phyloP scores from a whole-genome alignment of 35 echinoderm and acorn worm genomes.

The Hemicentrotus pulcherrimus region DNA sequence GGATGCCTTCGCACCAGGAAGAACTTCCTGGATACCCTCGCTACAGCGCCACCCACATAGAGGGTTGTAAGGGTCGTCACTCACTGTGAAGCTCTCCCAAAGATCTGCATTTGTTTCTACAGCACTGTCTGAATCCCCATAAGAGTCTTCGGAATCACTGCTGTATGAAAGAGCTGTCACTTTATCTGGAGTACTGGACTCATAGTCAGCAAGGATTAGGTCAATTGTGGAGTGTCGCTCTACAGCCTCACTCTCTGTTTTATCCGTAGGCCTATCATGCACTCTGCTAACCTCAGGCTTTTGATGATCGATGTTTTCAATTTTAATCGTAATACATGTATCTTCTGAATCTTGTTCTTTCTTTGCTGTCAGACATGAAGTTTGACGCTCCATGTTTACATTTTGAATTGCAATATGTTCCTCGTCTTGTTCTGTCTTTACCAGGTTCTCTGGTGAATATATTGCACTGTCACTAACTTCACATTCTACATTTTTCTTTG shows the following conservation, averaged over 20 bases:
- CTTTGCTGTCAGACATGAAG: not conserved
- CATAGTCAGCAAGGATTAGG: not conserved
- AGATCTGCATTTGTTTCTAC: conserved; percentile 35
- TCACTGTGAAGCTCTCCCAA: conserved; percentile 12
- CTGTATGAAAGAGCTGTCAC: not conserved
- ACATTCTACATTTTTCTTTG: not conserved
- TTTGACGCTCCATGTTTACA: not conserved
- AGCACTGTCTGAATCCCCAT: not conserved
- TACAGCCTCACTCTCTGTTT: not conserved
- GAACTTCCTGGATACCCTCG: not conserved
- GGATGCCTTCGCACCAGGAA: not conserved
- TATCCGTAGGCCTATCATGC: not conserved
- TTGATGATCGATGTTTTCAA: not conserved
- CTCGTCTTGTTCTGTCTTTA: not conserved
- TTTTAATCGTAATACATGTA: not conserved
- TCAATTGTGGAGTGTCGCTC: conserved; percentile 11
- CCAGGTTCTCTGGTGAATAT: not conserved
- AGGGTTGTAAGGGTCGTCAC: conserved; percentile 37
- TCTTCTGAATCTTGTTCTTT: not conserved
- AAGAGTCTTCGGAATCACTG: not conserved
- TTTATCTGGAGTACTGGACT: not conserved
- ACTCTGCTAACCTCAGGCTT: not conserved
- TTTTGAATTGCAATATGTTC: not conserved
- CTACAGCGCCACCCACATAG: conserved; percentile 31
- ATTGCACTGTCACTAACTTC: not conserved